Evolutionary conservation across 23 tunicate species (phyloP).

Genomic region (Diplosoma virens): DNA sequence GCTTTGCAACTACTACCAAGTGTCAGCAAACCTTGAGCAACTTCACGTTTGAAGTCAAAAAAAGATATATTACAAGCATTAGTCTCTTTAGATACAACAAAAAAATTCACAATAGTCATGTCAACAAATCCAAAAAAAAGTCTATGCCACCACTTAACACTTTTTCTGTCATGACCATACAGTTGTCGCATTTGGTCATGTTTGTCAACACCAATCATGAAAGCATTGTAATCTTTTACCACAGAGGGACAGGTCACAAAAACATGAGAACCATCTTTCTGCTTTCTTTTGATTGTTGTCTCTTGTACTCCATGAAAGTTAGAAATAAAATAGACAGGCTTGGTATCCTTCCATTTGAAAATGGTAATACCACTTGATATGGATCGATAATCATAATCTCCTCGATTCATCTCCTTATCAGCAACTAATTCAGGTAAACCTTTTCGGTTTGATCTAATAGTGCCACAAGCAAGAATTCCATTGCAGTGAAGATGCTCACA

Average conservation of each 20-base stretch:
- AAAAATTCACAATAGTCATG: background rate
- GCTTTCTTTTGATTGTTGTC: background rate
- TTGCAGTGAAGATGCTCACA: background rate
- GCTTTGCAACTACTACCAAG: too few species aligned
- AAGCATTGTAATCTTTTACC: slow-evolving; percentile 8
- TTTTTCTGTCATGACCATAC: slow-evolving; percentile 2
- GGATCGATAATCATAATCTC: slow-evolving; percentile 5
- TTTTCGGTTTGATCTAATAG: slow-evolving; percentile 13
- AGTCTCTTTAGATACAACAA: background rate
- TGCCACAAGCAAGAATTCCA: slow-evolving; percentile 21
- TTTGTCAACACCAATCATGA: slow-evolving; percentile 21
- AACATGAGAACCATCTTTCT: background rate
- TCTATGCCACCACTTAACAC: slow-evolving; percentile 20
- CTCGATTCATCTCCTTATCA: background rate
- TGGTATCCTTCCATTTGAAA: slow-evolving; percentile 11
- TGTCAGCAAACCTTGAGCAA: slow-evolving; percentile 13
- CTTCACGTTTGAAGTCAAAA: background rate
- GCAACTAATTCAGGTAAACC: background rate
- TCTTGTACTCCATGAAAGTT: background rate
- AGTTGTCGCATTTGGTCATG: slow-evolving; percentile 1
- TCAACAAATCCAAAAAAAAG: slow-evolving; percentile 22
- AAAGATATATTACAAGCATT: background rate
- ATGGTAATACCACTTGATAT: background rate
- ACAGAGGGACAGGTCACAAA: background rate
- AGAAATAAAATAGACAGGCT: slow-evolving; percentile 29